These are phyloP conservation scores for Dasysyrphus tricinctus DNA, from an alignment of 2,888 invertebrate genomes.

Conservation along the genomic window DNA sequence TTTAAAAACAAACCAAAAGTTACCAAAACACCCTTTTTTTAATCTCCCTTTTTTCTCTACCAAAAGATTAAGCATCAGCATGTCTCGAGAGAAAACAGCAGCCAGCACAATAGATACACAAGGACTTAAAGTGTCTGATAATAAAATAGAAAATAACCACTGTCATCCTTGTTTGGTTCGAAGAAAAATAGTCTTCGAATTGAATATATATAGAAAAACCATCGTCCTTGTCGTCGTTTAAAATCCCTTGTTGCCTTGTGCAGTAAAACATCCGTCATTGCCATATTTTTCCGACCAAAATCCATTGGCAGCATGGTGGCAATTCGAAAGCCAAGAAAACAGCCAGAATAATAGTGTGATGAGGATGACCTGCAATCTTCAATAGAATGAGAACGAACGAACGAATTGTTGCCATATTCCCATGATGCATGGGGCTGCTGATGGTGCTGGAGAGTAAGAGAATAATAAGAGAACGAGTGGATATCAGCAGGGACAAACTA, in stretches of 20 bases:
- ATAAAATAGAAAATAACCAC: slow-evolving; percentile 54
- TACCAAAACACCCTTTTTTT: slow-evolving; percentile 34
- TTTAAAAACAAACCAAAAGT: slow-evolving; percentile 32
- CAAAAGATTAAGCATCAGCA: not conserved
- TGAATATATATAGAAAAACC: slow-evolving; percentile 12
- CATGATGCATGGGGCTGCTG: slow-evolving; percentile 40
- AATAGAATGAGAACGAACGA: not conserved
- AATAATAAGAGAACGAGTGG: not conserved
- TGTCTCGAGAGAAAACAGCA: slow-evolving; percentile 3
- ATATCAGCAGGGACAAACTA: slow-evolving; percentile 2
- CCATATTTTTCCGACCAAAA: slow-evolving; percentile 57
- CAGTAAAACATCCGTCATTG: slow-evolving; percentile 64
- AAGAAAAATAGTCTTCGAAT: slow-evolving; percentile 53
- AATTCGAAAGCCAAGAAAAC: slow-evolving; percentile 23
- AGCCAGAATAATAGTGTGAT: slow-evolving; percentile 33
- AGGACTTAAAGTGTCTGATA: slow-evolving; percentile 35
- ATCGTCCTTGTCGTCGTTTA: slow-evolving; percentile 15
- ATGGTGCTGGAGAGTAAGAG: not conserved
- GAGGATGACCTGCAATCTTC: slow-evolving; percentile 41
- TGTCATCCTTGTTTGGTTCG: slow-evolving; percentile 54
- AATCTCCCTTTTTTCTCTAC: too few species aligned
- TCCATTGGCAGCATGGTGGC: slow-evolving; percentile 48
- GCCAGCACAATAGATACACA: not conserved
- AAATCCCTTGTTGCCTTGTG: slow-evolving; percentile 54
- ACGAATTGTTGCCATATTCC: slow-evolving; percentile 67